phyloP scores from a whole-genome alignment of 2,797 vertebrate genomes.

The Sandelia bainsii region DNA sequence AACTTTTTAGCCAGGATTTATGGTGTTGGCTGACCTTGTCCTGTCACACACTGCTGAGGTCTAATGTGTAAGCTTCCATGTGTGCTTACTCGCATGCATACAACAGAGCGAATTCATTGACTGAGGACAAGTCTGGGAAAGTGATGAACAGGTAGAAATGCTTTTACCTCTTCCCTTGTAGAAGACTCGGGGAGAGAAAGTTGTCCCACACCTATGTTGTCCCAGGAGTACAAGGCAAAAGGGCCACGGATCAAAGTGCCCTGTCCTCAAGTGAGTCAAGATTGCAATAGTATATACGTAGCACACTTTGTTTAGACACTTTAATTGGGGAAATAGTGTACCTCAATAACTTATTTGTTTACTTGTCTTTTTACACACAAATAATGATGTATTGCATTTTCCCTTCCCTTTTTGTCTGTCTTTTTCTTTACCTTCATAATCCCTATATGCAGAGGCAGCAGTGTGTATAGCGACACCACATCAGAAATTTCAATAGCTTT shows the following conservation, averaged over 20 bases:
- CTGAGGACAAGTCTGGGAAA: conserved; percentile 44
- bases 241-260: conserved; percentile 39
- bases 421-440: conserved; percentile 29
- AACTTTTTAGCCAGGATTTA: conserved; percentile 25
- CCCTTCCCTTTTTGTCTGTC: background rate
- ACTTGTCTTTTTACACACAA: background rate
- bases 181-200: conserved; percentile 31
- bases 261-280: conserved; percentile 55
- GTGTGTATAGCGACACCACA: conserved; percentile 23
- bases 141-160: conserved; percentile 51
- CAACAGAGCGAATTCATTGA: conserved; percentile 39
- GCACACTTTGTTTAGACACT: background rate
- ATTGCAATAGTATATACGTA: background rate
- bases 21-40: conserved; percentile 45
- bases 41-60: conserved; percentile 27
- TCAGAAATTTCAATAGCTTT: conserved; percentile 38
- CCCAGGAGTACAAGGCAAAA: conserved; percentile 9
- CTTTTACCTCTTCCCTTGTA: conserved; percentile 22
- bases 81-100: conserved; percentile 29
- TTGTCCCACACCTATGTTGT: background rate
- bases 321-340: background rate
- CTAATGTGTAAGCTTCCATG: background rate
- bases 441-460: conserved; percentile 17
- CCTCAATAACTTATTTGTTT: conserved; percentile 1
- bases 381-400: background rate